Conservation (phyloP, 2,113 vertebrate species). For the Scomber scombrus region DNA sequence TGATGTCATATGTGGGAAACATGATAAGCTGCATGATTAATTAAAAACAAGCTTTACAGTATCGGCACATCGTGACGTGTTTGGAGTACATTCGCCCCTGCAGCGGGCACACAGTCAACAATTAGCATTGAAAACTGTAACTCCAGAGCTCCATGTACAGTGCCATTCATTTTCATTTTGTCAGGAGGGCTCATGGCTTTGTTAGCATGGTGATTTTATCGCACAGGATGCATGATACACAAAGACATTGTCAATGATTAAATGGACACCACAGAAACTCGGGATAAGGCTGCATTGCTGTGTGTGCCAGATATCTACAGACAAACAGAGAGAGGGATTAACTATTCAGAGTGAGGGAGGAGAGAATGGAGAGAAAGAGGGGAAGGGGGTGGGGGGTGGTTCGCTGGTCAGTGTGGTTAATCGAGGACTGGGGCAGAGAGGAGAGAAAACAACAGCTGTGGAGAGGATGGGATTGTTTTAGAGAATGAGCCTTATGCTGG, state of each 20-base stretch:
- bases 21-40: background rate
- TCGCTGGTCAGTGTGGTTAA: conserved; percentile 35
- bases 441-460: conserved; percentile 78
- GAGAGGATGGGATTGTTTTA: conserved; percentile 64
- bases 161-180: conserved; percentile 44
- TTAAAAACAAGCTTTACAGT: conserved; percentile 26
- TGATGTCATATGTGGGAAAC: background rate
- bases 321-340: conserved; percentile 72
- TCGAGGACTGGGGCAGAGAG: background rate
- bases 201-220: conserved; percentile 67
- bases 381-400: background rate
- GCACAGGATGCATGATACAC: conserved; percentile 66
- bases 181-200: conserved; percentile 42
- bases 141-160: conserved; percentile 22
- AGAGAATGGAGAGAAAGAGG: background rate
- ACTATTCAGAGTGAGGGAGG: conserved; percentile 47
- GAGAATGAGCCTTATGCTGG: conserved; percentile 47
- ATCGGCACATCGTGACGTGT: conserved; percentile 20
- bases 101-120: conserved; percentile 43
- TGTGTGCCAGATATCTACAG: conserved; percentile 60
- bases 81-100: background rate
- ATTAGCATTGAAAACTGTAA: conserved; percentile 33
- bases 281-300: conserved; percentile 64
- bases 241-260: conserved; percentile 78
- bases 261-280: conserved; percentile 61